Base-by-base conservation (phyloP, 2,888 invertebrate genomes). In the Melanophora roralis region DNA sequence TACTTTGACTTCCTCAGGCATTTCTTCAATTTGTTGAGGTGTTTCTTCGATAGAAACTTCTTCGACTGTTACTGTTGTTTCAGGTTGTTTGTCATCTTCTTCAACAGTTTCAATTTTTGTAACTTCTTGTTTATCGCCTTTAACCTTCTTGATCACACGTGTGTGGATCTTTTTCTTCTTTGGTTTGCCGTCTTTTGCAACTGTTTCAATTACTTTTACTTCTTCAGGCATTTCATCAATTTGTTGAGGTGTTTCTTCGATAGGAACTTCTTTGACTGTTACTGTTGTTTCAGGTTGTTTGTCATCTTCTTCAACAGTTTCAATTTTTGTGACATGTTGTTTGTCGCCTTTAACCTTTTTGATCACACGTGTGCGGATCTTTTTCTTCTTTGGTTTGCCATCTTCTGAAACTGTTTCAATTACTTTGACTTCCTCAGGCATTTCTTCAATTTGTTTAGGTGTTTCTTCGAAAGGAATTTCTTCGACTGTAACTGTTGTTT, bases 101-200 rank as follows among this genome's bases (percentile, higher is more conserved):
- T 90, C 88, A 3, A 88, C 83, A 0, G 89, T 90, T 43, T 87
- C 86, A 68, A 91, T 89, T 83, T 88, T 87, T 2, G 89, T 89
- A 3, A 86, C 84, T 85, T 89, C 87, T 69, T 85, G 84, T 76
- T 85, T 85, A 19, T 81, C 83, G 6, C 85, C 86, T 71, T 83
- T 85, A 65, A 85, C 81, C 71, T 86, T 89, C 71, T 87, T 89
- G 47, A 89, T 89, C 0, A 87, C 83, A 3, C 88, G 88, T 74
- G 88, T 90, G 60, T 87, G 81, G 12, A 84, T 85, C 3, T 84
- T 84, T 82, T 86, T 86, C 84, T 88, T 85, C 82, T 86, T 83
- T 51, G 84, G 49, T 71, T 82, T 83, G n/a, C 62, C 62, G 11
- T 64, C 62, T 64, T 64, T 47, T 0, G 49, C n/a, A 49, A 64